Evolutionary conservation across 2,888 invertebrate species (phyloP), one percentile per base, ranked within the genome.

Genomic region (Megastigmus dorsalis): DNA sequence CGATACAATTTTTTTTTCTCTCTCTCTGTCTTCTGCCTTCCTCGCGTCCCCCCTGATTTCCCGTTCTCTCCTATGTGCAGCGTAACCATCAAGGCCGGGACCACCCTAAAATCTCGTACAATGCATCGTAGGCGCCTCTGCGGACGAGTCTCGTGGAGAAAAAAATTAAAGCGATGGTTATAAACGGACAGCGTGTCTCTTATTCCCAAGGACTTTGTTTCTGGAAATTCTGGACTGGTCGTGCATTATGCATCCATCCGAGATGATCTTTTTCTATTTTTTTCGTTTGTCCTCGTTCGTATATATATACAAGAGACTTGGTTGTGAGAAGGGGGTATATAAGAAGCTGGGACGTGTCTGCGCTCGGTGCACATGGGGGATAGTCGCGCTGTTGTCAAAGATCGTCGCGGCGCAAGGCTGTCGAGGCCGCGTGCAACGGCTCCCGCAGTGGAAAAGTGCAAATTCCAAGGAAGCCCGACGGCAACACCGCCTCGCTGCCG

Each of bases 401-500:
- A 76, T 67, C 66, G n/a, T 15, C 15, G 43, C 26, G 43, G 9
- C 15, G 52, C 9, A 15, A 48, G 23, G 38, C n/a, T n/a, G n/a
- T 9, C 66, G 62, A 3, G 20, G 20, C n/a, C 9, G 41, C 41
- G 41, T 41, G 48, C 13, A 33, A 15, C 43, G 54, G n/a, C n/a
- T n/a, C 23, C 33, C 7, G 48, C 6, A 9, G 23, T 76, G 78
- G 82, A 81, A 84, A 82, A 84, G 80, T 82, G 79, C 81, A 80
- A 83, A 83, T 83, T 82, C 81, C 81, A 79, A 81, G 77, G 79
- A 81, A 81, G 77, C 79, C 76, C 73, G 82, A 78, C 82, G 84
- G 85, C 84, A 84, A 83, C 85, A 81, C 82, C 80, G 84, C 81
- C 79, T 82, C 80, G n/a, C 60, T 9, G 36, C 26, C 62, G 45